These are phyloP conservation scores for Gymnobelideus leadbeateri DNA, from an alignment of 2,113 vertebrate genomes.

Conservation along the genomic window DNA sequence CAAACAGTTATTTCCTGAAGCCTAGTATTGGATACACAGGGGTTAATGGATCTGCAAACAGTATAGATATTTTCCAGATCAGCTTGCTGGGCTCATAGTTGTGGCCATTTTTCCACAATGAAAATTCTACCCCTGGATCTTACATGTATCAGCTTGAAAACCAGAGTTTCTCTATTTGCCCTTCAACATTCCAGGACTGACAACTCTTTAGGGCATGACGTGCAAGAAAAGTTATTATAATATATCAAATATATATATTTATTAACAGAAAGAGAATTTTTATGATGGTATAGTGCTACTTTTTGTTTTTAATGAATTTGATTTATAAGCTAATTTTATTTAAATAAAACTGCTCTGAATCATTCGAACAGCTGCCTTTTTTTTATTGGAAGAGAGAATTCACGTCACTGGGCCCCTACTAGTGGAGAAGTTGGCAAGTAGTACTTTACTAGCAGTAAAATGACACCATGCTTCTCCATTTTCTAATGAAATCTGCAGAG, in stretches of 20 bases:
- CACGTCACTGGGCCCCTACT: constrained; percentile 77
- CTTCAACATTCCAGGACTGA: constrained; percentile 69
- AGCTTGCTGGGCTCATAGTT: constrained; percentile 67
- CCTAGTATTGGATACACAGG: constrained; percentile 51
- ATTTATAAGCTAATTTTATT: constrained; percentile 32
- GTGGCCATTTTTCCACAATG: constrained; percentile 72
- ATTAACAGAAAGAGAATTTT: constrained; percentile 29
- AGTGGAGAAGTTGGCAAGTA: constrained; percentile 82
- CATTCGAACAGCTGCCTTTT: constrained; percentile 74
- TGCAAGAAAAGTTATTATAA: constrained; percentile 43
- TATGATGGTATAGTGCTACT: constrained; percentile 33
- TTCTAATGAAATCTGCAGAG: constrained; percentile 84
- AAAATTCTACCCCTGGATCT: constrained; percentile 76
- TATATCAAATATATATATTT: constrained; percentile 40
- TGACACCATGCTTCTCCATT: constrained; percentile 84
- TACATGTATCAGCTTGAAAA: constrained; percentile 63
- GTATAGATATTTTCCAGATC: constrained; percentile 78
- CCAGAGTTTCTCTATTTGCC: constrained; percentile 62
- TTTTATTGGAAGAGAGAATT: constrained; percentile 71
- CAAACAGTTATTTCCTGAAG: not conserved
- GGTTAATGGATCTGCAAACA: constrained; percentile 76
- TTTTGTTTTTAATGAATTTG: constrained; percentile 51
- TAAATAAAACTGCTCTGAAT: constrained; percentile 45
- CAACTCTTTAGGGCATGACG: constrained; percentile 52
- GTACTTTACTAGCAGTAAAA: constrained; percentile 83